Evolutionary conservation across 2,888 invertebrate genomes (phyloP).

Genomic region (Synanthedon vespiformis): DNA sequence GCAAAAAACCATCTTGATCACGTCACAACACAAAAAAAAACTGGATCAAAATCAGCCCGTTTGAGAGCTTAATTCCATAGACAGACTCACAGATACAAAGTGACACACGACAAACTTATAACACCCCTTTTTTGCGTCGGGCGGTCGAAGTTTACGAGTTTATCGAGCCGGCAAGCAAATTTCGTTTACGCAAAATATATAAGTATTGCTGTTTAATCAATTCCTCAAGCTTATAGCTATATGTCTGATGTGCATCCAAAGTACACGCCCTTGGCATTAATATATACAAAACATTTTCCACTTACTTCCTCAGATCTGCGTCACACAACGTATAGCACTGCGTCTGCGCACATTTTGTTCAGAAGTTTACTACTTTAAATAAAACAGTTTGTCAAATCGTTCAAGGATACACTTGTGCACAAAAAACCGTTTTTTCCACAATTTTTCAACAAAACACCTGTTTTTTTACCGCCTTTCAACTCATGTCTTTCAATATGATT

Average conservation of each 20-base stretch:
- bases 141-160: no score
- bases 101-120: no score
- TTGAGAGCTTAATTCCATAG: no score
- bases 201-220: no score
- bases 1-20: no score
- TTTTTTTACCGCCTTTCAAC: not conserved
- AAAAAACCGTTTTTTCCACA: conserved; percentile 3
- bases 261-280: not conserved
- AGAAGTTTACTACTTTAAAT: not conserved
- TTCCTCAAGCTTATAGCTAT: no score
- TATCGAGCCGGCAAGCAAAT: no score
- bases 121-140: no score
- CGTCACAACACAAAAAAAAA: no score
- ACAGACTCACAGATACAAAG: no score
- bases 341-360: not conserved
- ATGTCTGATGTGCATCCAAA: not conserved
- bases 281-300: not conserved
- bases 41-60: no score
- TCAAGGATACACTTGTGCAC: conserved; percentile 5
- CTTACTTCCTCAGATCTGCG: not conserved
- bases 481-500: not conserved
- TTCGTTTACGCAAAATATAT: no score
- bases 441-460: not conserved
- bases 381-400: not conserved
- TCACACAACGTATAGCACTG: not conserved